Percentiles rank a stretch among this genome's conserved stretches.
Conservation (phyloP, 1,140 invertebrate genomes). For the Polypedilum vanderplanki region DNA sequence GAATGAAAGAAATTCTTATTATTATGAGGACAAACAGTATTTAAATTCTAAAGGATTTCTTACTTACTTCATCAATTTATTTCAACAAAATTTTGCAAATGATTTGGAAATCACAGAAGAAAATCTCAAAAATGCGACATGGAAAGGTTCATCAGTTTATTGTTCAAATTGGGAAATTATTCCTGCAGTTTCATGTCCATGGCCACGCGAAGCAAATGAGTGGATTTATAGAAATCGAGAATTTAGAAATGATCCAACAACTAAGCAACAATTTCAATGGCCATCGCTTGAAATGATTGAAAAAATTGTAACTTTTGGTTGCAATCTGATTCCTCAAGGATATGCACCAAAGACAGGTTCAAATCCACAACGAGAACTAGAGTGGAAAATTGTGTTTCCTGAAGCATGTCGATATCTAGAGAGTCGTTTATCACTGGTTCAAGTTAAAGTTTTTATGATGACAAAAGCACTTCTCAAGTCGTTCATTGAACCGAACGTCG, state of each 20-base stretch:
- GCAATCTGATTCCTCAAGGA: slow-evolving; percentile 59
- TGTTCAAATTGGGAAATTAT: slow-evolving; percentile 54
- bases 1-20: slow-evolving; percentile 38
- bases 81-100: slow-evolving; percentile 48
- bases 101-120: slow-evolving; percentile 47
- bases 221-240: slow-evolving; percentile 53
- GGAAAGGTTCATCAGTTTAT: slow-evolving; percentile 53
- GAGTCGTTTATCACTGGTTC: slow-evolving; percentile 57
- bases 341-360: slow-evolving; percentile 51
- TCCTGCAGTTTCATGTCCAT: slow-evolving; percentile 55
- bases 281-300: slow-evolving; percentile 56
- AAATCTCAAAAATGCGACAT: slow-evolving; percentile 45
- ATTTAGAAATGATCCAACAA: slow-evolving; percentile 48
- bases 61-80: slow-evolving; percentile 54
- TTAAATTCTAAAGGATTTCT: slow-evolving; percentile 55
- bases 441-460: slow-evolving; percentile 60
- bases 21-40: slow-evolving; percentile 43
- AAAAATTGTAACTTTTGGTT: slow-evolving; percentile 58
- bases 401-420: slow-evolving; percentile 65
- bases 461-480: slow-evolving; percentile 57
- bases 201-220: slow-evolving; percentile 57
- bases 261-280: slow-evolving; percentile 55
- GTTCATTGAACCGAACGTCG: slow-evolving; percentile 51
- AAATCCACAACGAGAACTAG: slow-evolving; percentile 53
- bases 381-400: slow-evolving; percentile 68